Conservation (phyloP, 2,113 vertebrate genomes). For the Procapra przewalskii region DNA sequence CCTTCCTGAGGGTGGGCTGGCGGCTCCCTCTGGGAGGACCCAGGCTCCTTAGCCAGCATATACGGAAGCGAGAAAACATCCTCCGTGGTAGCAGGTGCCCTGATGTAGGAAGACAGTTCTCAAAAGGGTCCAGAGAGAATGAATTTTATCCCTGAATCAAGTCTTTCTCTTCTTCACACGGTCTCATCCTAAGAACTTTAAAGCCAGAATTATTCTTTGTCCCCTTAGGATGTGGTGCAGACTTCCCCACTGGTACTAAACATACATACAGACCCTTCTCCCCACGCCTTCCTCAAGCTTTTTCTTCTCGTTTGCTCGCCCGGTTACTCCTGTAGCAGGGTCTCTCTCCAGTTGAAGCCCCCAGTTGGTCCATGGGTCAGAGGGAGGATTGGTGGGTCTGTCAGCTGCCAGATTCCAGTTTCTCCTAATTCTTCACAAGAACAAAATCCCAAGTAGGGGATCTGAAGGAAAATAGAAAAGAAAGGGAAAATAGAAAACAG, state of each 20-base stretch:
- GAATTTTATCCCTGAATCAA: neutral
- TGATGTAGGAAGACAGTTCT: slow-evolving; percentile 1
- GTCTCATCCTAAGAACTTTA: slow-evolving; percentile 21
- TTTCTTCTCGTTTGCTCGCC: neutral
- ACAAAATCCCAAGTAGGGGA: slow-evolving; percentile 98
- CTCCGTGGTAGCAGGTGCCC: neutral
- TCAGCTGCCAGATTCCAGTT: slow-evolving; percentile 96
- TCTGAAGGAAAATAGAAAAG: slow-evolving; percentile 79
- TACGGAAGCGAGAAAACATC: neutral
- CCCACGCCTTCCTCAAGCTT: slow-evolving; percentile 35
- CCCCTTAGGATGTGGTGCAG: slow-evolving; percentile 21
- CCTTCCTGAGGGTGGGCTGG: neutral
- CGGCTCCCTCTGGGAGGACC: neutral
- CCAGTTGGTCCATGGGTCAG: slow-evolving; percentile 98
- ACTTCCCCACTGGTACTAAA: slow-evolving; percentile 43
- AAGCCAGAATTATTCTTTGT: slow-evolving; percentile 59
- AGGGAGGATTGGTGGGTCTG: slow-evolving; percentile 95
- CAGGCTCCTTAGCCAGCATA: neutral
- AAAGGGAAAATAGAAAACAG: neutral
- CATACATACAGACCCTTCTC: slow-evolving; percentile 50
- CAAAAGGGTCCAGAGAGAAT: slow-evolving; percentile 40
- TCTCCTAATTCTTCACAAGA: slow-evolving; percentile 96
- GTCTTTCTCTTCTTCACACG: slow-evolving; percentile 34
- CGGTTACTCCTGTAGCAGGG: slow-evolving; percentile 88
- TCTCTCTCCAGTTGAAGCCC: slow-evolving; percentile 99